These are phyloP conservation scores for Chanos chanos DNA, from an alignment of 2,797 vertebrate species.

Conservation along the genomic window DNA sequence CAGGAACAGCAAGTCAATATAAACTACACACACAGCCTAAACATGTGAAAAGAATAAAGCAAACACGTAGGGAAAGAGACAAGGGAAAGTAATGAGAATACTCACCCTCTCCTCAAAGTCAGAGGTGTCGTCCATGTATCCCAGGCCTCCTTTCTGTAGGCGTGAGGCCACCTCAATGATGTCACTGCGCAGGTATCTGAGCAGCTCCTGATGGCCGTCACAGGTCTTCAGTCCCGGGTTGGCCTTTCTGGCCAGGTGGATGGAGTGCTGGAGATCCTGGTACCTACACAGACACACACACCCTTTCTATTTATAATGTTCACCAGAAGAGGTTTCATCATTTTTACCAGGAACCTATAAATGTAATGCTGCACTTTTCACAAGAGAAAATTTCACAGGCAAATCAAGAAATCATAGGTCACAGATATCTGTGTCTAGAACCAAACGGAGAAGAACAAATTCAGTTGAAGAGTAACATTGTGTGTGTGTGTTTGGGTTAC, in stretches of 20 bases:
- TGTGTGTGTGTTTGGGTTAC: neutral
- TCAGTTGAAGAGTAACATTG: neutral
- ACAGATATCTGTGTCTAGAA: too few relatives aligned
- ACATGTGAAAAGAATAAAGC: neutral
- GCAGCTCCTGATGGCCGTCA: conserved; percentile 84
- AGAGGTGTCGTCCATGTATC: conserved; percentile 83
- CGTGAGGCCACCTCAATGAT: conserved; percentile 90
- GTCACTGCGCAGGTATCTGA: conserved; percentile 88
- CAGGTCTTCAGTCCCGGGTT: conserved; percentile 84
- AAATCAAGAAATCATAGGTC: neutral
- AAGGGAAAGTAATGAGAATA: neutral
- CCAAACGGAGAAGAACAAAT: neutral
- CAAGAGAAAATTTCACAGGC: too few relatives aligned
- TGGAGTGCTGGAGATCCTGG: conserved; percentile 89
- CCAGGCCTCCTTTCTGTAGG: conserved; percentile 92
- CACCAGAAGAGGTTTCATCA: neutral
- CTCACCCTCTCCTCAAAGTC: conserved; percentile 80
- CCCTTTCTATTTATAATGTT: neutral
- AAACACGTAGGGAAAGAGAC: neutral
- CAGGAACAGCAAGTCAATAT: neutral
- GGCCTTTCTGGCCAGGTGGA: conserved; percentile 84
- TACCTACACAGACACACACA: conserved; percentile 67
- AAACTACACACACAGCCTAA: neutral
- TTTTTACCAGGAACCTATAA: neutral
- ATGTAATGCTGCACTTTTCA: too few relatives aligned